Evolutionary conservation across 2,113 vertebrate genomes (phyloP), one percentile per base, ranked within the genome.

Genomic region (Dunckerocampus dactyliophorus): DNA sequence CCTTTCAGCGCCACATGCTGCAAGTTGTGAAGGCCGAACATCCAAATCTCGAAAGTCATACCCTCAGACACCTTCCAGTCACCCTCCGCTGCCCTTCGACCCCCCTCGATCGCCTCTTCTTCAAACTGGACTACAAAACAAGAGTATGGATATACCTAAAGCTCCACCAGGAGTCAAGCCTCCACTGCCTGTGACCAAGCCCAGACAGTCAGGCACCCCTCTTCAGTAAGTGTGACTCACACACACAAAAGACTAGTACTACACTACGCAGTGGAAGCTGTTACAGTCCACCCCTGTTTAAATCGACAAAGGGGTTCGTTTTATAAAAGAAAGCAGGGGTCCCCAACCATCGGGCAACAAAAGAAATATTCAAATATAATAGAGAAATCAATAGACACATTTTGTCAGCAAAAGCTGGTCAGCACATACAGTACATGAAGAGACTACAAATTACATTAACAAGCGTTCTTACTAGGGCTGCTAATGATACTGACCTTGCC

Each of bases 141-240:
- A 69, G 21, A 10, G 4, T 24, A 70, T 79, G 0, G 64, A 59
- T 21, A 56, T 81, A 2, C 83, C 86, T 11, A 93, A 92, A 74
- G 85, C 89, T 14, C 46, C 31, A 0, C 71, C 72, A 6, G 1
- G 46, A 3, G 3, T 3, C n/a, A 92, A 89, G 63, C 84, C 90
- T 4, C 65, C 68, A 0, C 11, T 56, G 9, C 73, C 71, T 39
- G 0, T 61, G 9, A 3, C 28, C 34, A 92, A 88, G 63, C 57
- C 89, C 37, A 90, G 80, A 56, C 47, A 43, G 0, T 82, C 79
- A 22, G 89, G 77, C 47, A 16, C 47, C 2, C 57, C 65, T 0
- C 9, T 90, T 21, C 88, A 87, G 86, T 88, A 84, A 85, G 86
- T 68, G 6, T 2, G 1, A 71, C 8, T 61, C 20, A 28, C 10